Evolutionary conservation across 2,888 invertebrate genomes (phyloP).

Genomic region (Caenorhabditis drosophilae): DNA sequence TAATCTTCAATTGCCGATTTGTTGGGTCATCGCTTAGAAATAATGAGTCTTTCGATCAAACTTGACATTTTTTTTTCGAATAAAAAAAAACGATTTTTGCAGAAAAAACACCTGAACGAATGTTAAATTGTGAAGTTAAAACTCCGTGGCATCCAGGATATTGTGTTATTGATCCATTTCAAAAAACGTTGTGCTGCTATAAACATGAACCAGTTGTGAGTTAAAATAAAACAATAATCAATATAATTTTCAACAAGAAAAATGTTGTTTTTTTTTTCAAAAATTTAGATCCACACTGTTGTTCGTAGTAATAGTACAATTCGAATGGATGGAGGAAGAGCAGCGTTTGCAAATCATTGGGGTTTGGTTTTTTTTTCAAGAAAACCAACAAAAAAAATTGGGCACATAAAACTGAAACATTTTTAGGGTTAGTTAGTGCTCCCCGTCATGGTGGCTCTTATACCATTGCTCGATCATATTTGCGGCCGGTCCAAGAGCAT

Average conservation of each 20-base stretch:
- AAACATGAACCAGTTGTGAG: conserved; percentile 35
- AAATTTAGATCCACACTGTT: no score
- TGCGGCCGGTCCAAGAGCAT: conserved; percentile 15
- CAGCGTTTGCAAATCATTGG: conserved; percentile 31
- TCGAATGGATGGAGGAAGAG: conserved; percentile 30
- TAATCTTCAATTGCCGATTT: no score
- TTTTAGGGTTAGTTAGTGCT: conserved; percentile 20
- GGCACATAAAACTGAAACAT: no score
- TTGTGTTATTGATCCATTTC: conserved; percentile 32
- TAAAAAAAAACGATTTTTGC: conserved; percentile 2
- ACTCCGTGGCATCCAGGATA: conserved; percentile 35
- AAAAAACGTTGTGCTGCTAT: conserved; percentile 27
- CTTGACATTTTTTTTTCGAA: background rate
- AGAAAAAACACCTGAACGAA: conserved; percentile 25
- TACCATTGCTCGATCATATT: conserved; percentile 24
- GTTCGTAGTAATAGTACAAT: conserved; percentile 26
- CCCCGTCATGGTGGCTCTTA: conserved; percentile 13
- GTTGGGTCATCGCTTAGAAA: no score
- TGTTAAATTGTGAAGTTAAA: conserved; percentile 35
- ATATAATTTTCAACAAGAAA: background rate
- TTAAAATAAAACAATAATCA: no score
- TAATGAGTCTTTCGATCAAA: no score
- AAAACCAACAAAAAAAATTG: no score
- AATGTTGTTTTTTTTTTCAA: no score
- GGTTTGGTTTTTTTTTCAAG: conserved; percentile 18